Conservation (phyloP, 1,140 invertebrate genomes). For the Zophobas atratus region DNA sequence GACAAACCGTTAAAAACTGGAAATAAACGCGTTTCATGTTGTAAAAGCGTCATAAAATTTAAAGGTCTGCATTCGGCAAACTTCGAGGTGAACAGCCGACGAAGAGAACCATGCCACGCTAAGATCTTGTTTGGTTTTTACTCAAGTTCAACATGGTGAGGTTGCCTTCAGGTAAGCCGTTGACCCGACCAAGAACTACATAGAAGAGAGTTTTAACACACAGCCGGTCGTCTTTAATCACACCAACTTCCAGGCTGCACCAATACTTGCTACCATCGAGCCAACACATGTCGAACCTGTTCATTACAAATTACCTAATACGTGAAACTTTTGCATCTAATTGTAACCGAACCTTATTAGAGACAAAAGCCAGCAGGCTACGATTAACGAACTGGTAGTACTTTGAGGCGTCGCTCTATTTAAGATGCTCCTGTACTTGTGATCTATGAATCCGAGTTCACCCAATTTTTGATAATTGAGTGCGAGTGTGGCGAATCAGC, state of each 20-base stretch:
- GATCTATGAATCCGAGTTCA: no score
- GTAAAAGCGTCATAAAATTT: conserved; percentile 16
- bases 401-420: no score
- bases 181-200: conserved; percentile 34
- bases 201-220: conserved; percentile 30
- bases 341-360: conserved; percentile 21
- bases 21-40: conserved; percentile 11
- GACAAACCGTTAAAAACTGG: conserved; percentile 3
- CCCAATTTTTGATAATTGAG: no score
- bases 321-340: conserved; percentile 34
- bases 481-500: no score
- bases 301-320: conserved; percentile 42
- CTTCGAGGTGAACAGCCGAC: conserved; percentile 34
- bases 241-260: conserved; percentile 5
- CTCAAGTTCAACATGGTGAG: conserved; percentile 38
- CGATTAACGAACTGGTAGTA: no score
- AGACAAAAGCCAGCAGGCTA: neutral
- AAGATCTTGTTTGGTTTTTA: conserved; percentile 29
- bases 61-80: conserved; percentile 21
- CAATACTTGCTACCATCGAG: conserved; percentile 15
- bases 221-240: conserved; percentile 15
- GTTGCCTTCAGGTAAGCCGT: conserved; percentile 31
- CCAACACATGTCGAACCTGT: conserved; percentile 32
- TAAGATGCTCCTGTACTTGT: no score
- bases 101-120: conserved; percentile 6